A percentile compares a stretch with the other conserved stretches of the same genome.
phyloP scores from a whole-genome alignment of 2,888 invertebrate genomes.

The Torymus tubicola region DNA sequence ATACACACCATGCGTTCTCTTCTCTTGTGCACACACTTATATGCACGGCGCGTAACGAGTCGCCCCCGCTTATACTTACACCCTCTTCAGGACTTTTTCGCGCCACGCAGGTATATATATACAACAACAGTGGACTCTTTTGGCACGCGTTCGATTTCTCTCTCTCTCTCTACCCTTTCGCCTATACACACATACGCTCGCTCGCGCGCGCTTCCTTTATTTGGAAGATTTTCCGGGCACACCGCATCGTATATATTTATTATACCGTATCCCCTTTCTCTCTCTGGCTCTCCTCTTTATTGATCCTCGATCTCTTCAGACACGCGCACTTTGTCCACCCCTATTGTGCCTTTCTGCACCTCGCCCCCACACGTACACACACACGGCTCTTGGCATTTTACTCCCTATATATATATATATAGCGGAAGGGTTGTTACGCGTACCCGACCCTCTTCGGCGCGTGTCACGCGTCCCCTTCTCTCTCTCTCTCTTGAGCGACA shows the following conservation, averaged over 20 bases:
- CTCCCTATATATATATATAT: too few species aligned
- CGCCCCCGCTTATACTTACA: background rate
- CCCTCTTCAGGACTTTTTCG: constrained; percentile 3
- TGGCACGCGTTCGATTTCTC: constrained; percentile 43
- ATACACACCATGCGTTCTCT: background rate
- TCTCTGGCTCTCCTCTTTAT: too few species aligned
- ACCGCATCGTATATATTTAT: background rate
- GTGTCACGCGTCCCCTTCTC: too few species aligned
- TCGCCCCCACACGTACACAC: background rate
- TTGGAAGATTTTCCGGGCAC: constrained; percentile 16
- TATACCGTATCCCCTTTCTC: background rate
- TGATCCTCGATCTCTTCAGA: background rate
- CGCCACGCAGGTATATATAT: constrained; percentile 40
- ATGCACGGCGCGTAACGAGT: background rate
- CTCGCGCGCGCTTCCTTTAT: background rate
- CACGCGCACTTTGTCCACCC: constrained; percentile 8
- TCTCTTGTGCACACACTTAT: too few species aligned
- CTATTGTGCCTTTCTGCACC: constrained; percentile 32
- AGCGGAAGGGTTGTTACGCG: constrained; percentile 7
- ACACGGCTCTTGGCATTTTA: too few species aligned
- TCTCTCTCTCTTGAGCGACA: background rate
- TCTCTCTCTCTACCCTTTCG: background rate
- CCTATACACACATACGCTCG: background rate
- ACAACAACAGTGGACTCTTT: background rate
- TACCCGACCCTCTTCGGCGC: constrained; percentile 2